Conservation (phyloP, 2,113 vertebrate species). For the Myotis yumanensis region DNA sequence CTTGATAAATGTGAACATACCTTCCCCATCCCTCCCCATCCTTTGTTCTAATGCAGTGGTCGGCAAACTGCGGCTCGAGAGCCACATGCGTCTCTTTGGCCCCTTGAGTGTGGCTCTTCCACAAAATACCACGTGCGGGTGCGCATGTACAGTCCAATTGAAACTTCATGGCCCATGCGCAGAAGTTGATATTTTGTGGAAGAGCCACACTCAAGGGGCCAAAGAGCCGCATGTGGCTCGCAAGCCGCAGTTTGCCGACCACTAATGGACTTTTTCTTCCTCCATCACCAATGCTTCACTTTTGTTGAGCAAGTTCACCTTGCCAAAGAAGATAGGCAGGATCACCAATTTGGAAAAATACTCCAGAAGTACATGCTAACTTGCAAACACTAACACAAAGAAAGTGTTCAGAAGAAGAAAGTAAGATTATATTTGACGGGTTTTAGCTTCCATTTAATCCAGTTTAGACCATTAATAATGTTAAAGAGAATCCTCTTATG, state of each 20-base stretch:
- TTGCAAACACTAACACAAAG: slow-evolving; percentile 27
- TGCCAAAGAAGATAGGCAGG: slow-evolving; percentile 22
- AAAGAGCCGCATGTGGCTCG: too few species aligned
- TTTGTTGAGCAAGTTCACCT: background rate
- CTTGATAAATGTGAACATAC: background rate
- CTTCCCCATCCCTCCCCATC: background rate
- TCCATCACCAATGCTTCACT: background rate
- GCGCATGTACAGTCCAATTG: too few species aligned
- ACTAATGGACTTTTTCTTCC: background rate
- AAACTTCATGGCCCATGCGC: too few species aligned
- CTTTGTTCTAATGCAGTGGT: background rate
- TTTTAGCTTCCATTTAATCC: slow-evolving; percentile 45
- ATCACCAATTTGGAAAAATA: background rate
- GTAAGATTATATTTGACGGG: background rate
- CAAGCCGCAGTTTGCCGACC: too few species aligned
- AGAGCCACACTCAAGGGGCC: too few species aligned
- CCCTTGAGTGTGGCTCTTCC: too few species aligned
- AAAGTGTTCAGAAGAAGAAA: slow-evolving; percentile 17
- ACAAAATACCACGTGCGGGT: too few species aligned
- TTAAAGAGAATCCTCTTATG: slow-evolving; percentile 23
- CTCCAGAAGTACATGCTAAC: background rate
- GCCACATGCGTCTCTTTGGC: too few species aligned
- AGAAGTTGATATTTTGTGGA: too few species aligned
- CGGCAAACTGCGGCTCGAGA: too few species aligned
- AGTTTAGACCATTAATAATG: slow-evolving; percentile 32